These are phyloP conservation scores for Drosophila melanosoma DNA, from an alignment of 2,888 invertebrate species.

Conservation along the genomic window DNA sequence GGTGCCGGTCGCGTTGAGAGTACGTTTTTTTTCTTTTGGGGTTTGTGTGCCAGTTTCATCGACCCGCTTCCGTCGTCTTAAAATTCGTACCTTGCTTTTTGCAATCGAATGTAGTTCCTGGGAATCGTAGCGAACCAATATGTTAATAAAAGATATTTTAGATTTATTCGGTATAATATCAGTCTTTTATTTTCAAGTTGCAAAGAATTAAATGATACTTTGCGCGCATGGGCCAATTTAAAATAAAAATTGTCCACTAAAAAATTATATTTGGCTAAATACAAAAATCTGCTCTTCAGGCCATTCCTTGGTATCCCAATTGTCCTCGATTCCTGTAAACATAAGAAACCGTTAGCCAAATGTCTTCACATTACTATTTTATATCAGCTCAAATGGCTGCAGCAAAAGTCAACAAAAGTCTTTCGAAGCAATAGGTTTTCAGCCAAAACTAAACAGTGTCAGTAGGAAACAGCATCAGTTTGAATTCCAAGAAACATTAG, in stretches of 20 bases:
- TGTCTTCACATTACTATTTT: background rate
- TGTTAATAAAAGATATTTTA: background rate
- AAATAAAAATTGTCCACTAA: background rate
- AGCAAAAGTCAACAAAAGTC: conserved; percentile 3
- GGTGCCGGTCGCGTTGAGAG: conserved; percentile 43
- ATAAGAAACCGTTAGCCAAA: conserved; percentile 23
- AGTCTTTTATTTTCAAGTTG: conserved; percentile 15
- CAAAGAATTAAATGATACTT: background rate
- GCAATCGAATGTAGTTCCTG: conserved; percentile 19
- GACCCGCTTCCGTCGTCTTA: conserved; percentile 46
- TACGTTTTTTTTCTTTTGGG: conserved; percentile 44
- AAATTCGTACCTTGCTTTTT: conserved; percentile 15
- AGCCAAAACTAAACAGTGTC: conserved; percentile 5
- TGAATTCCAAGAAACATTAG: background rate
- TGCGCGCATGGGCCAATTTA: background rate
- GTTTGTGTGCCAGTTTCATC: conserved; percentile 56
- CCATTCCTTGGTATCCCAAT: conserved; percentile 1
- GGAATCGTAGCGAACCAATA: background rate
- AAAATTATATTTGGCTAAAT: background rate
- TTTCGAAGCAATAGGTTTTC: background rate
- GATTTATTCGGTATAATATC: conserved; percentile 5
- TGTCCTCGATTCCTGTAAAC: conserved; percentile 36
- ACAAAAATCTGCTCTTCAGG: background rate
- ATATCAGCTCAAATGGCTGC: conserved; percentile 7
- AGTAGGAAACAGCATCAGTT: background rate